phyloP scores from a whole-genome alignment of 2,113 vertebrate species.

The Hyperoodon ampullatus region DNA sequence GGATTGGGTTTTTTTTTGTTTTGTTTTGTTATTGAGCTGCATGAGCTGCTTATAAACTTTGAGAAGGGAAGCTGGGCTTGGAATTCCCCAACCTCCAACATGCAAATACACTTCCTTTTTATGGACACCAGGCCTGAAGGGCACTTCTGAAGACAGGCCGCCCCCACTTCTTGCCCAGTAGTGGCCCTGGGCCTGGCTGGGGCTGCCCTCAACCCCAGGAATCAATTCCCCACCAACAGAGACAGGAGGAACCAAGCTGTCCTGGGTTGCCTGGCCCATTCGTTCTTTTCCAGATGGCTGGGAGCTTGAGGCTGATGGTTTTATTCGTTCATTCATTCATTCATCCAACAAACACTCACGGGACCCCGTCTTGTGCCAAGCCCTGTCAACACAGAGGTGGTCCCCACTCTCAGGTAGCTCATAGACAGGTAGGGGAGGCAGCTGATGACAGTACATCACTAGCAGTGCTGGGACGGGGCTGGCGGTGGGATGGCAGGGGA shows the following conservation, averaged over 20 bases:
- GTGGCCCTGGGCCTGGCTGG: neutral
- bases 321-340: neutral
- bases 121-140: too few relatives aligned
- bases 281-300: neutral
- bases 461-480: neutral
- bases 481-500: too few relatives aligned
- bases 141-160: neutral
- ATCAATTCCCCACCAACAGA: neutral
- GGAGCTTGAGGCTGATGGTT: neutral
- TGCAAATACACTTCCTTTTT: slow-evolving; percentile 35
- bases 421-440: neutral
- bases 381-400: neutral
- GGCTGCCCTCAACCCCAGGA: too few relatives aligned
- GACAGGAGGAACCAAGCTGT: too few relatives aligned
- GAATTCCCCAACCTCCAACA: neutral
- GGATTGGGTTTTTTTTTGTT: too few relatives aligned
- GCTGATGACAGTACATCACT: neutral
- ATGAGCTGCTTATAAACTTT: too few relatives aligned
- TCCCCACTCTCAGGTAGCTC: neutral
- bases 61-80: slow-evolving; percentile 20
- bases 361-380: neutral
- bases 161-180: neutral
- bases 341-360: neutral
- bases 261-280: neutral
- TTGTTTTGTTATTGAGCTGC: too few relatives aligned